Conservation (phyloP, 2,113 vertebrate species). For the Pelobates fuscus region DNA sequence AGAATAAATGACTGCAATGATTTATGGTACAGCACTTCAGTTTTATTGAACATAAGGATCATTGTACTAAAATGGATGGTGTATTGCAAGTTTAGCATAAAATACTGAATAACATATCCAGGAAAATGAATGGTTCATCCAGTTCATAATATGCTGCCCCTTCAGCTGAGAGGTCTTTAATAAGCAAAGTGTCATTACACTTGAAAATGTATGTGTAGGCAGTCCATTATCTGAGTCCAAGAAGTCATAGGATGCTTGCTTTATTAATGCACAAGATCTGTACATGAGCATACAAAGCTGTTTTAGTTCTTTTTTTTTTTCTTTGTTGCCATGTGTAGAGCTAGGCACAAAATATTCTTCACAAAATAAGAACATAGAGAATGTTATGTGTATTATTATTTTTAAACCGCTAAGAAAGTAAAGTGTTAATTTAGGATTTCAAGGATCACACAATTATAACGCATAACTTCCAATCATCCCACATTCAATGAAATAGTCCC, state of each 20-base stretch:
- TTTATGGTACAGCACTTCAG: conserved; percentile 82
- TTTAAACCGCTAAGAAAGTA: too few species aligned
- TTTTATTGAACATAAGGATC: conserved; percentile 88
- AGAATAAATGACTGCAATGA: conserved; percentile 83
- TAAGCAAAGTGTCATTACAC: conserved; percentile 81
- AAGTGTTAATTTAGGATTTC: too few species aligned
- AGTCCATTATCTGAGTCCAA: conserved; percentile 75
- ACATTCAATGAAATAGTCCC: too few species aligned
- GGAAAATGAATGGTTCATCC: conserved; percentile 80
- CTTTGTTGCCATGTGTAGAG: neutral
- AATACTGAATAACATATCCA: conserved; percentile 83
- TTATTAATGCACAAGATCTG: conserved; percentile 63
- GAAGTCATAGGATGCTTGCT: conserved; percentile 67
- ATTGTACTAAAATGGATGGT: conserved; percentile 86
- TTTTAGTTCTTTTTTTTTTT: conserved; percentile 30
- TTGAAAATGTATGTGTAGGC: conserved; percentile 79
- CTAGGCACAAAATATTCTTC: too few species aligned
- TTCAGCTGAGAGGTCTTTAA: conserved; percentile 83
- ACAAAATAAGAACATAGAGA: too few species aligned
- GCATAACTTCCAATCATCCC: too few species aligned
- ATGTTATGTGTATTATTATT: too few species aligned
- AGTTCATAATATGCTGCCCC: conserved; percentile 85
- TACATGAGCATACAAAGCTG: conserved; percentile 50
- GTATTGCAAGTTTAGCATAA: conserved; percentile 84
- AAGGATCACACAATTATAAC: too few species aligned